These are phyloP conservation scores for Drosophila parthenogenetica DNA, from an alignment of 2,888 invertebrate species.

Conservation along the genomic window DNA sequence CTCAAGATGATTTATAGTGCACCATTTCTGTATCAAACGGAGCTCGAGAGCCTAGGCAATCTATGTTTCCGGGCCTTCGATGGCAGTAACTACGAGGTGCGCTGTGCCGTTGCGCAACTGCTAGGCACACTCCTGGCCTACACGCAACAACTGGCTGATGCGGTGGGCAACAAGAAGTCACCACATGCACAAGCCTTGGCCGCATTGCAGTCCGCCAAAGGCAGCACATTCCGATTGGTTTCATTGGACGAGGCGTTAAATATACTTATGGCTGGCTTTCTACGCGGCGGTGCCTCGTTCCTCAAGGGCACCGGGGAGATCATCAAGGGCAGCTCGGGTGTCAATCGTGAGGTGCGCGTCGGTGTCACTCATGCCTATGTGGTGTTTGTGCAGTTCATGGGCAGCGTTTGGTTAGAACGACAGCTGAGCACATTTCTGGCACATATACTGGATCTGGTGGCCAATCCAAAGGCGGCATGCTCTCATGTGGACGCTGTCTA, in stretches of 20 bases:
- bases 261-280: conserved; percentile 96
- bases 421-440: conserved; percentile 94
- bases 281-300: conserved; percentile 97
- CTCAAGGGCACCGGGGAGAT: conserved; percentile 97
- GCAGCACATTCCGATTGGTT: conserved; percentile 85
- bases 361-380: conserved; percentile 99
- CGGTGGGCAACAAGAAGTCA: conserved; percentile 83
- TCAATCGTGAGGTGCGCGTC: conserved; percentile 97
- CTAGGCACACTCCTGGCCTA: conserved; percentile 90
- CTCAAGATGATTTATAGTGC: conserved; percentile 95
- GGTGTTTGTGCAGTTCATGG: conserved; percentile 96
- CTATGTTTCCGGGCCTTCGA: conserved; percentile 96
- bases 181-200: conserved; percentile 55
- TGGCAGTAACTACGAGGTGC: conserved; percentile 95
- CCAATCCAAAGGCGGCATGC: conserved; percentile 97
- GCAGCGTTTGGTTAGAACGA: conserved; percentile 97
- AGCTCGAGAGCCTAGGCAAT: conserved; percentile 95
- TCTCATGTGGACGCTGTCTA: conserved; percentile 99
- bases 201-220: conserved; percentile 70
- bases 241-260: conserved; percentile 96
- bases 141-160: conserved; percentile 90
- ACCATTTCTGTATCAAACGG: conserved; percentile 93
- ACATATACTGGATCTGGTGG: conserved; percentile 96
- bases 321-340: conserved; percentile 96
- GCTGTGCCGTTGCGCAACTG: conserved; percentile 96